Percentiles rank a stretch among this genome's conserved stretches.
phyloP scores from a whole-genome alignment of 2,797 vertebrate species.

The Parambassis ranga region DNA sequence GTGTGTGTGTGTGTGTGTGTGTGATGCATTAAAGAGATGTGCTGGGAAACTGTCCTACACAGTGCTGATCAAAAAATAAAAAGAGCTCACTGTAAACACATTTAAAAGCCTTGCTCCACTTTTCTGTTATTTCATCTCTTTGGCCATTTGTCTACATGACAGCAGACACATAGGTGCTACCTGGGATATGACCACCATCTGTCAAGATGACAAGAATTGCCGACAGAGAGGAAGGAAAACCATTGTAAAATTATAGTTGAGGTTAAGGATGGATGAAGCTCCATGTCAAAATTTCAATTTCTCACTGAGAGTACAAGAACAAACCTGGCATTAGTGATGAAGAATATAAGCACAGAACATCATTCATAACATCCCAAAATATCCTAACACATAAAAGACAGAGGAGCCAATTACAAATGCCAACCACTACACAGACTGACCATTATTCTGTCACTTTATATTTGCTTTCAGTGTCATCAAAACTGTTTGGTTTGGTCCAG shows the following conservation, averaged over 20 bases:
- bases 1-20: too few relatives aligned
- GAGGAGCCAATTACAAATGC: too few relatives aligned
- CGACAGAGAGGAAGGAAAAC: background rate
- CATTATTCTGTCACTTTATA: too few relatives aligned
- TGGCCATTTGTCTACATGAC: slow-evolving; percentile 42
- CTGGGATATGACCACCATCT: slow-evolving; percentile 7
- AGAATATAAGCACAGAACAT: background rate
- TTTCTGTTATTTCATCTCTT: slow-evolving; percentile 14
- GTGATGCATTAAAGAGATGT: background rate
- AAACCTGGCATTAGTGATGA: background rate
- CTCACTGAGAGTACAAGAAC: background rate
- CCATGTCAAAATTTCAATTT: background rate
- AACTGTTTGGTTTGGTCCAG: too few relatives aligned
- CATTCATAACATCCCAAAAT: slow-evolving; percentile 12
- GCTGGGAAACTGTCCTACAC: background rate
- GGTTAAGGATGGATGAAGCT: background rate
- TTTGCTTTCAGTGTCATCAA: too few relatives aligned
- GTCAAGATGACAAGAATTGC: slow-evolving; percentile 26
- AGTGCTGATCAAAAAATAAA: background rate
- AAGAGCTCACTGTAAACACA: background rate
- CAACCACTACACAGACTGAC: too few relatives aligned
- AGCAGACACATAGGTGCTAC: slow-evolving; percentile 5
- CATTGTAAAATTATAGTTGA: background rate
- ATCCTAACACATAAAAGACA: too few relatives aligned
- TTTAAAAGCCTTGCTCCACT: background rate